Evolutionary conservation across 2,797 vertebrate genomes (phyloP).

Genomic region (Malurus leucopterus): DNA sequence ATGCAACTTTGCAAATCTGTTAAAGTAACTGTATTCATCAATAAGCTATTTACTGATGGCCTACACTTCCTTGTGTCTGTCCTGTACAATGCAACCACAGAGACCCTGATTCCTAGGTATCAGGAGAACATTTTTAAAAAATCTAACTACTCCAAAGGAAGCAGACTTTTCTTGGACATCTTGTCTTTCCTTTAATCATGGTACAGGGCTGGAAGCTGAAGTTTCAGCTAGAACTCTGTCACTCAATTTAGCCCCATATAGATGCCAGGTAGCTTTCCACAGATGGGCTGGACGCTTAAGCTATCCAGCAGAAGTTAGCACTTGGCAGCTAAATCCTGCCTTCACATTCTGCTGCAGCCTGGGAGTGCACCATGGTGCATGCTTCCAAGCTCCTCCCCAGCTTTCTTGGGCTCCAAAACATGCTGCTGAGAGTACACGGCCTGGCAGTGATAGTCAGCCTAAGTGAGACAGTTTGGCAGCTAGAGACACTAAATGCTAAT

Average conservation of each 20-base stretch:
- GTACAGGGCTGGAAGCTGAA: not conserved
- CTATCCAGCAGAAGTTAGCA: not conserved
- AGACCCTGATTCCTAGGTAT: not conserved
- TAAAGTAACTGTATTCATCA: not conserved
- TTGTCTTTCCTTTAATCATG: not conserved
- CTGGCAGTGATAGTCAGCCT: not conserved
- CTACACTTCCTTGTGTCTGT: not conserved
- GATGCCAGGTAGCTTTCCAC: not conserved
- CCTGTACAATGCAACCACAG: not conserved
- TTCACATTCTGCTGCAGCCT: fast-evolving
- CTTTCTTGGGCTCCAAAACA: not conserved
- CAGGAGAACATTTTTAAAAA: not conserved
- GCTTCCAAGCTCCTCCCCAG: not conserved
- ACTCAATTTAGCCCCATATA: not conserved
- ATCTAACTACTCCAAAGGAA: not conserved
- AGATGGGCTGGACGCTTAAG: not conserved
- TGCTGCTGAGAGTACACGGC: not conserved
- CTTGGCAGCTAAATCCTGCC: not conserved
- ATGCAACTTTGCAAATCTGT: not conserved
- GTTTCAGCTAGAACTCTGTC: not conserved
- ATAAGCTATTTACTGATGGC: not conserved
- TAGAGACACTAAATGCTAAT: not conserved
- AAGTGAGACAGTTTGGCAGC: not conserved
- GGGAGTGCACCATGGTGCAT: fast-evolving
- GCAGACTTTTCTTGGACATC: not conserved